phyloP scores from a whole-genome alignment of 2,888 invertebrate species.

The Chrysopilus asiliformis region DNA sequence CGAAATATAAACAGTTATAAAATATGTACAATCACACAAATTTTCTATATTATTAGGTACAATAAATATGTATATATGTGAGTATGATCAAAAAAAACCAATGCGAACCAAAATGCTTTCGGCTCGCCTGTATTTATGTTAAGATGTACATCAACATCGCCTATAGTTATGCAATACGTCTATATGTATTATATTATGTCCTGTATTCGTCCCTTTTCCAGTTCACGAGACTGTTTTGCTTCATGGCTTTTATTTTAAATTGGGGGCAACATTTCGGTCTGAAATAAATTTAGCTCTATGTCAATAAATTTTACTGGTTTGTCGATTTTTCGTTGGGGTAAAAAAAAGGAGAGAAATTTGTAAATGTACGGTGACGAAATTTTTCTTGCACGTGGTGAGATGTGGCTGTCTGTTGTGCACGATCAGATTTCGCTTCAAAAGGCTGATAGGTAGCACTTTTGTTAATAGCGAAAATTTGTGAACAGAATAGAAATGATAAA shows the following conservation, averaged over 20 bases:
- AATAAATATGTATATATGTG: too few species aligned
- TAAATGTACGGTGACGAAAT: slow-evolving; percentile 9
- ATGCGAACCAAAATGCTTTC: too few species aligned
- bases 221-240: slow-evolving; percentile 7
- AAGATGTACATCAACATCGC: too few species aligned
- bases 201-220: background rate
- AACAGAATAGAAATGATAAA: slow-evolving; percentile 5
- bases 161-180: too few species aligned
- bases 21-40: too few species aligned
- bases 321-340: slow-evolving; percentile 11
- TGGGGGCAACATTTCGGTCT: slow-evolving; percentile 12
- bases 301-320: slow-evolving; percentile 15
- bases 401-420: slow-evolving; percentile 5
- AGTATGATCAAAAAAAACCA: too few species aligned
- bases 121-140: too few species aligned
- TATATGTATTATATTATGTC: too few species aligned
- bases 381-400: slow-evolving; percentile 4
- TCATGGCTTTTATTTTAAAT: slow-evolving; percentile 13
- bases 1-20: too few species aligned
- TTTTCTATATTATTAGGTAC: too few species aligned
- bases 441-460: slow-evolving; percentile 6
- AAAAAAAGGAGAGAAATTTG: slow-evolving; percentile 3
- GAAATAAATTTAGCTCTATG: slow-evolving; percentile 15
- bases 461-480: slow-evolving; percentile 7
- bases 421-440: slow-evolving; percentile 5